A percentile compares a stretch with the other conserved stretches of the same genome.
phyloP scores from a whole-genome alignment of 2,888 invertebrate species.

The Neoascia interrupta region DNA sequence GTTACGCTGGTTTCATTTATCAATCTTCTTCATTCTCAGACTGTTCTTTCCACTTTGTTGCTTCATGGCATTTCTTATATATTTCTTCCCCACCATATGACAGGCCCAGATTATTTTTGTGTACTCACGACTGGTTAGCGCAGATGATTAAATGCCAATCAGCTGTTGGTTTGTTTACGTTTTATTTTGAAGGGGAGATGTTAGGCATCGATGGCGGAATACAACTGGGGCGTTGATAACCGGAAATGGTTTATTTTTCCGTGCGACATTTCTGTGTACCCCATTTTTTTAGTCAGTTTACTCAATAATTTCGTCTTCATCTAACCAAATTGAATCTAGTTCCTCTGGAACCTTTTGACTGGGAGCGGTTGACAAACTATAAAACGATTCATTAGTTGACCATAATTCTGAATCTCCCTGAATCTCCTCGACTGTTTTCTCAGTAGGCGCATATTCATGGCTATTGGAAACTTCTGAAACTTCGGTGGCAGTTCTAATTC shows the following conservation, averaged over 20 bases:
- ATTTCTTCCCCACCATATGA: constrained; percentile 55
- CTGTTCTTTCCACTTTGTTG: constrained; percentile 15
- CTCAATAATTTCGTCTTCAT: constrained; percentile 1
- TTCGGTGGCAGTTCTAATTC: neutral
- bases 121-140: neutral
- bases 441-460: no score
- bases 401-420: constrained; percentile 13
- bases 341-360: neutral
- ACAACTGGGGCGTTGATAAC: no score
- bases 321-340: constrained; percentile 10
- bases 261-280: no score
- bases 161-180: constrained; percentile 68
- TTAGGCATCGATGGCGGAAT: constrained; percentile 25
- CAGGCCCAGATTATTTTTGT: constrained; percentile 32
- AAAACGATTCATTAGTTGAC: constrained; percentile 18
- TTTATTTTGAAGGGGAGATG: constrained; percentile 60
- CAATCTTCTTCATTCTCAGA: constrained; percentile 24
- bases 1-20: constrained; percentile 25
- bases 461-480: no score
- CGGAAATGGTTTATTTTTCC: no score
- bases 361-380: constrained; percentile 7
- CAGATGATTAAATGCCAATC: constrained; percentile 48
- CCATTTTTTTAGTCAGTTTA: no score
- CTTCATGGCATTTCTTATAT: constrained; percentile 31
- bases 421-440: no score